phyloP scores from a whole-genome alignment of 2,797 vertebrate genomes.

The Darevskia nairensis region DNA sequence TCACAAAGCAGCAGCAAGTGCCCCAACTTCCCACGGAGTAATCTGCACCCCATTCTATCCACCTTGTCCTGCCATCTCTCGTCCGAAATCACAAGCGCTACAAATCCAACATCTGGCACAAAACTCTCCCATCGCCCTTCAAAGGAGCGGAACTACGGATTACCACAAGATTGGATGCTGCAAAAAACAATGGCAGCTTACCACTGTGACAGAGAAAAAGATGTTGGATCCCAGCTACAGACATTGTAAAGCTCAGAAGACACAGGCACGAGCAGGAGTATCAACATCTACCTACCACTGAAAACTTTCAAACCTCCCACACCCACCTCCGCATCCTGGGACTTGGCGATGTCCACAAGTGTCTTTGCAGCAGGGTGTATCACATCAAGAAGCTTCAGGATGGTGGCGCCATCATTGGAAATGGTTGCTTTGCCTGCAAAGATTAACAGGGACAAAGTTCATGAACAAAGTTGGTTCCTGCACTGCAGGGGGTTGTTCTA shows the following conservation, averaged over 20 bases:
- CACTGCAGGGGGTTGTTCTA: no score
- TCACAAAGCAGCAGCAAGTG: not conserved
- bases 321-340: slow-evolving; percentile 95
- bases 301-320: fast-evolving
- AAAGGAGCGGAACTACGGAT: not conserved
- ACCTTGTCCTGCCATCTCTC: not conserved
- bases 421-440: slow-evolving; percentile 94
- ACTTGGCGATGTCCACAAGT: slow-evolving; percentile 96
- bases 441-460: not conserved
- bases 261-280: not conserved
- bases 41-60: not conserved
- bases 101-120: not conserved
- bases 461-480: no score
- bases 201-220: not conserved
- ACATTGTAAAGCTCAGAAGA: not conserved
- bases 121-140: not conserved
- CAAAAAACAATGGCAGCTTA: not conserved
- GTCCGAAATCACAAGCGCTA: not conserved
- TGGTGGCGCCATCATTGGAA: slow-evolving; percentile 98
- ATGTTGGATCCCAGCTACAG: not conserved
- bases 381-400: slow-evolving; percentile 95
- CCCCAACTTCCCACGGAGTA: not conserved
- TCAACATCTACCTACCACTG: not conserved
- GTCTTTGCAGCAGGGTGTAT: slow-evolving; percentile 97
- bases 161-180: no score